Percentiles rank a stretch among this genome's conserved stretches.
phyloP scores from a whole-genome alignment of 2,113 vertebrate genomes.

The Phyllostomus discolor region DNA sequence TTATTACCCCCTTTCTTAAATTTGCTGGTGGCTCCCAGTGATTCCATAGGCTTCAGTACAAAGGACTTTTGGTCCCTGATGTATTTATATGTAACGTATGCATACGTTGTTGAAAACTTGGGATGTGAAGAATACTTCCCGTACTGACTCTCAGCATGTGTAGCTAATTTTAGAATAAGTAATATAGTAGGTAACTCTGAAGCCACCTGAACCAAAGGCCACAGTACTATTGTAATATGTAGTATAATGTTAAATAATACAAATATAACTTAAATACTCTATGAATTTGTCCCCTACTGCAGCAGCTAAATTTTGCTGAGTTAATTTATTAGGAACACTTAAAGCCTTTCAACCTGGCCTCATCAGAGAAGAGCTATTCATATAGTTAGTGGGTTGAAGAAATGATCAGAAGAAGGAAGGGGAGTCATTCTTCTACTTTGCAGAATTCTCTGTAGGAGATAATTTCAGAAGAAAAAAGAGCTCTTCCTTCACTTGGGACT shows the following conservation, averaged over 20 bases:
- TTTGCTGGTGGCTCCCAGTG: not conserved
- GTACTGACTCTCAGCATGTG: not conserved
- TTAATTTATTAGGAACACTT: conserved; percentile 15
- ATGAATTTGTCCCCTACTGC: not conserved
- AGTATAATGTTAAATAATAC: not conserved
- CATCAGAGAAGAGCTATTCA: not conserved
- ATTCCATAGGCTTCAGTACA: not conserved
- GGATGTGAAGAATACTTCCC: not conserved
- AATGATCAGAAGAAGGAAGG: not conserved
- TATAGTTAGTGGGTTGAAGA: not conserved
- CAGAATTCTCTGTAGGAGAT: not conserved
- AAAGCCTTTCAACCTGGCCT: not conserved
- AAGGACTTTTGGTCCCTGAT: not conserved
- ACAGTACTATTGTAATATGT: not conserved
- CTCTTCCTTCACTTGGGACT: not conserved
- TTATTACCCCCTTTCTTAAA: not conserved
- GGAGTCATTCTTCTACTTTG: not conserved
- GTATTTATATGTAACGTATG: not conserved
- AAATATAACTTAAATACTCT: not conserved
- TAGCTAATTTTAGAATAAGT: not conserved
- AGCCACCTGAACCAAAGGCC: not conserved
- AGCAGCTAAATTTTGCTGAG: not conserved
- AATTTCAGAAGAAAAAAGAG: not conserved
- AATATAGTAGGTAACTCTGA: not conserved
- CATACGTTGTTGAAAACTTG: not conserved